Evolutionary conservation across 1,140 invertebrate species (phyloP), one percentile per base, ranked within the genome.

Genomic region (Babylonia areolata): DNA sequence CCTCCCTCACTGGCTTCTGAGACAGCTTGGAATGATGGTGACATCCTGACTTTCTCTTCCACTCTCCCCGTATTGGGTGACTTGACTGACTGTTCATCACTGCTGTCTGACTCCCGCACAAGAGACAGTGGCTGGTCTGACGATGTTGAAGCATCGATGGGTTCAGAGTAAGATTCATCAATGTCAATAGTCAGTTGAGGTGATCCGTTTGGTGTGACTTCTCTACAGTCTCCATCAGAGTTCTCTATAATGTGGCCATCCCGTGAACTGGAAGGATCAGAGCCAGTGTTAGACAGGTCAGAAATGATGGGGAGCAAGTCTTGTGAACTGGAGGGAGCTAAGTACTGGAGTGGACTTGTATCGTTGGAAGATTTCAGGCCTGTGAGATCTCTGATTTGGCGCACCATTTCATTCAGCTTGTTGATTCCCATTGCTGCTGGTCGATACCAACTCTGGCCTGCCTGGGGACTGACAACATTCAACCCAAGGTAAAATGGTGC

Each of bases 341-440:
- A 15, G 33, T 83, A 83, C 33, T 33, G 69, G 23, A 87, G 81
- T 54, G 51, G 73, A 33, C 51, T 84, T 20, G 81, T 85, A 42
- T 78, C 40, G 9, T n/a, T 84, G 39, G 28, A 75, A 46, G 40
- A 39, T 42, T 58, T 78, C 5, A 88, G 75, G 37, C 92, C 92
- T 12, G 92, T 93, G 0, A 93, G 91, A 37, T 91, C 90, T n/a
- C 92, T 86, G 69, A 93, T 92, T 88, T 92, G 92, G 2, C 91
- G 87, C 37, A 93, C 92, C 85, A 93, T 88, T 86, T 93, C 92
- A 84, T 91, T 92, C 0, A 93, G 88, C 81, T 92, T 93, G 77
- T 93, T 93, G 31, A 93, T 92, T 15, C 92, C 92, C 90, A 93
- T 92, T 17, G 92, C 91, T 31, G 89, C 87, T 20, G 91, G 88